Conservation (phyloP, 2,113 vertebrate genomes). For the Herpetotheres cachinnans region DNA sequence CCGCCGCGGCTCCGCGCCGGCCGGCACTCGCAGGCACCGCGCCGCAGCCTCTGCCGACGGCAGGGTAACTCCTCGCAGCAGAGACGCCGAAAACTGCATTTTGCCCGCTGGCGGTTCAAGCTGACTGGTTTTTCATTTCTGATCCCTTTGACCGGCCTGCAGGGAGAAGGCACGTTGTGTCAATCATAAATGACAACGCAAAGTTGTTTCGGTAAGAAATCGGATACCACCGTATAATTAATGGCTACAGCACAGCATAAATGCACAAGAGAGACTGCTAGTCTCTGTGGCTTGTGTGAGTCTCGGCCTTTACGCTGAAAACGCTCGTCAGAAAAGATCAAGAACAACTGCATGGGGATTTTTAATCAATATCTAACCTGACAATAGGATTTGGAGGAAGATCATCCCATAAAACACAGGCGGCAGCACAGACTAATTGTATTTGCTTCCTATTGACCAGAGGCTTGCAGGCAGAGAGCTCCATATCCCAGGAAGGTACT, state of each 20-base stretch:
- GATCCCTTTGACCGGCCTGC: not conserved
- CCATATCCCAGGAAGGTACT: not conserved
- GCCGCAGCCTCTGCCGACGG: rapidly evolving
- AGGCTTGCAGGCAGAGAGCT: not conserved
- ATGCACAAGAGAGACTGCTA: not conserved
- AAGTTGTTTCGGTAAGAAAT: not conserved
- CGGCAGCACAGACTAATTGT: not conserved
- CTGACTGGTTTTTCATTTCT: not conserved
- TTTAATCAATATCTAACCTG: not conserved
- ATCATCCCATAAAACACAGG: not conserved
- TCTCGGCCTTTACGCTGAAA: not conserved
- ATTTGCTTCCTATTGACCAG: not conserved
- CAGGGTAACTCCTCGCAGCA: not conserved
- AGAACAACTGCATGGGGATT: not conserved
- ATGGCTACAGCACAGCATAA: rapidly evolving
- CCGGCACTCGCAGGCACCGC: rapidly evolving
- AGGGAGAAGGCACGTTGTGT: not conserved
- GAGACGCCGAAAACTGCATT: not conserved
- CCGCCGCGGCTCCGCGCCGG: not conserved
- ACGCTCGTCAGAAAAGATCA: not conserved
- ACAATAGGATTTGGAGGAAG: not conserved
- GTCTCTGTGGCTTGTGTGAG: not conserved
- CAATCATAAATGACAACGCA: not conserved
- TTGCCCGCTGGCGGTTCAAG: not conserved
- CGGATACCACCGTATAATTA: not conserved